Evolutionary conservation across 1,140 invertebrate species (phyloP), one percentile per base, ranked within the genome.

Genomic region (Drosophila pectinifera): DNA sequence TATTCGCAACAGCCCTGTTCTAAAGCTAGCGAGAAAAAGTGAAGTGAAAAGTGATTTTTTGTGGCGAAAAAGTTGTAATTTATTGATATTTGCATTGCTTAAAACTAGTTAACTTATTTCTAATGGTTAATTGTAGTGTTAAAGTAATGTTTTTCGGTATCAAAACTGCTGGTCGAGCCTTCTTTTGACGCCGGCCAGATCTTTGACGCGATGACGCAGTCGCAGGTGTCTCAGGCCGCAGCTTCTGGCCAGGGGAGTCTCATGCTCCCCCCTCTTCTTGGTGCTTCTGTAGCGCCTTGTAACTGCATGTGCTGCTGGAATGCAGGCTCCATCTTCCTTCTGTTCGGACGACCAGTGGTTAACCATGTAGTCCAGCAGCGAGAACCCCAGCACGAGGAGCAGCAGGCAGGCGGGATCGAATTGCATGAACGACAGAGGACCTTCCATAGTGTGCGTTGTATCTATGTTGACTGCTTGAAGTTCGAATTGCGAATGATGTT

Each of bases 161-260:
- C 1, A 85, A 26, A 88, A 88, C 0, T 85, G 51, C 5, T 58
- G 31, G 36, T 86, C 83, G n/a, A 86, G 64, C 3, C 79, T 46
- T 1, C 82, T 48, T n/a, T 77, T 72, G 1, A 83, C 79, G 5
- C 69, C 45, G 1, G 70, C 14, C 39, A 82, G 46, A 0, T 82
- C 2, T 31, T 46, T 64, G 0, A 43, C 39, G 8, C 83, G 82
- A n/a, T 85, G 54, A 1, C 73, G 42, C 22, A 73, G 10, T 8
- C 26, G 53, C 24, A 81, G 31, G 34, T 64, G 57, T 4, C 49
- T 3, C 46, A 57, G 45, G 62, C 62, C 57, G 20, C 20, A 57
- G 11, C 51, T 38, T 5, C 48, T 62, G 24, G 28, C 34, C 36
- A 81, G 45, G 1, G 82, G 82, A 8, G 82, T 85, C 36, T 78